phyloP scores from a whole-genome alignment of 1,140 invertebrate species.

The Ostrea edulis region DNA sequence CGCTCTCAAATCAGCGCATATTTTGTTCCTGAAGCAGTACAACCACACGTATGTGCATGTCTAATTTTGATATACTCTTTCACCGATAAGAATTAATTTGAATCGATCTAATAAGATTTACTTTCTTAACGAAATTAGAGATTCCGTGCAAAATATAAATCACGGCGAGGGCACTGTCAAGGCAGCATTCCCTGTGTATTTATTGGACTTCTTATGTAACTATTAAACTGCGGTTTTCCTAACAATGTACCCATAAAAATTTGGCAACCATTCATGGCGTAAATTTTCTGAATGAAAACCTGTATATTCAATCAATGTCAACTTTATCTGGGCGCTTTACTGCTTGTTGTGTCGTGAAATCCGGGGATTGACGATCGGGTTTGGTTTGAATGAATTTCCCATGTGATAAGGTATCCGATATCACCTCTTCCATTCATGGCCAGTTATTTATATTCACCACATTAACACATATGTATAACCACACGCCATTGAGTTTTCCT shows the following conservation, averaged over 20 bases:
- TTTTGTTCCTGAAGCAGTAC: background rate
- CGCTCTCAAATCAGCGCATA: background rate
- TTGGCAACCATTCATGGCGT: slow-evolving; percentile 16
- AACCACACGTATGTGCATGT: background rate
- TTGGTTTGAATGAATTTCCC: slow-evolving; percentile 31
- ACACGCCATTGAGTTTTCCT: background rate
- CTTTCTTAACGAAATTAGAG: slow-evolving; percentile 19
- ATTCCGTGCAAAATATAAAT: background rate
- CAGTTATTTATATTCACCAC: slow-evolving; percentile 37
- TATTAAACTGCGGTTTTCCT: slow-evolving; percentile 27
- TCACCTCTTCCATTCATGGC: background rate
- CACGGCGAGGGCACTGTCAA: background rate
- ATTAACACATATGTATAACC: slow-evolving; percentile 24
- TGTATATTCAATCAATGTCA: slow-evolving; percentile 35
- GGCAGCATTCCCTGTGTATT: background rate
- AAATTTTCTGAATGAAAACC: slow-evolving; percentile 35
- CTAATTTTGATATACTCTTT: background rate
- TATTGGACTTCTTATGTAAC: slow-evolving; percentile 15
- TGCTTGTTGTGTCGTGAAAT: slow-evolving; percentile 23
- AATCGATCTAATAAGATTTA: slow-evolving; percentile 38
- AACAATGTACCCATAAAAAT: slow-evolving; percentile 29
- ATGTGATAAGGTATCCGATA: slow-evolving; percentile 33
- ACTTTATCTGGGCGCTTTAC: slow-evolving; percentile 23
- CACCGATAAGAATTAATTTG: background rate
- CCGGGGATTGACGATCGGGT: slow-evolving; percentile 18